A percentile compares a stretch with the other conserved stretches of the same genome.
Conservation (phyloP, 2,888 invertebrate species). For the Chaitophorus viminalis region DNA sequence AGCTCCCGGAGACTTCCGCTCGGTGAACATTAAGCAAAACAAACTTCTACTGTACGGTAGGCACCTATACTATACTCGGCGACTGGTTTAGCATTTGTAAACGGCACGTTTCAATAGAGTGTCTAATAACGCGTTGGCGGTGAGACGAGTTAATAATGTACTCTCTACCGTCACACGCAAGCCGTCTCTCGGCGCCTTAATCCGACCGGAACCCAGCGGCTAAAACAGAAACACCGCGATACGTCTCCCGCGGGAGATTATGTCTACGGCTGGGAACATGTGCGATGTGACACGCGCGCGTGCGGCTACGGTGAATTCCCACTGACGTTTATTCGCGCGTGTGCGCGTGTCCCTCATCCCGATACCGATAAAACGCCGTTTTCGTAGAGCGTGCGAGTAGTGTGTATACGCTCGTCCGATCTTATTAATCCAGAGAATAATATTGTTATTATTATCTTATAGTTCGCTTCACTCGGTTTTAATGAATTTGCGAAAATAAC, state of each 20-base stretch:
- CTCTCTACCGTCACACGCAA: not conserved
- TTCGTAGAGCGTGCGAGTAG: too few species aligned
- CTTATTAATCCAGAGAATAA: too few species aligned
- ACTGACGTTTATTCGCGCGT: not conserved
- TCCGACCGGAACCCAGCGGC: constrained; percentile 1
- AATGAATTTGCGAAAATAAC: too few species aligned
- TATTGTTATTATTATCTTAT: too few species aligned
- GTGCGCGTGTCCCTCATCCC: too few species aligned
- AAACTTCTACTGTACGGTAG: too few species aligned
- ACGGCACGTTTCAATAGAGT: constrained; percentile 49
- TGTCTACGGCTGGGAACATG: not conserved
- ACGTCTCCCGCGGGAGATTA: not conserved
- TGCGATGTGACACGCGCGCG: not conserved
- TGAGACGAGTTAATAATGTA: constrained; percentile 36
- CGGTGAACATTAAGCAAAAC: constrained; percentile 19
- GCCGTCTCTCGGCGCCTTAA: not conserved
- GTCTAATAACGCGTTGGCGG: constrained; percentile 6
- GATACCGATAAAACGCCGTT: too few species aligned
- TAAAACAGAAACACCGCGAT: not conserved
- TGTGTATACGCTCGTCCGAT: too few species aligned
- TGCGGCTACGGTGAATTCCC: too few species aligned
- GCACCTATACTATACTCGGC: too few species aligned
- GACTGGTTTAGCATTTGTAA: constrained; percentile 50
- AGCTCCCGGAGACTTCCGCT: constrained; percentile 18
- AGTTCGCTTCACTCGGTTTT: too few species aligned